These are phyloP conservation scores for Achatina immaculata DNA, from an alignment of 1,140 invertebrate genomes.

Conservation along the genomic window DNA sequence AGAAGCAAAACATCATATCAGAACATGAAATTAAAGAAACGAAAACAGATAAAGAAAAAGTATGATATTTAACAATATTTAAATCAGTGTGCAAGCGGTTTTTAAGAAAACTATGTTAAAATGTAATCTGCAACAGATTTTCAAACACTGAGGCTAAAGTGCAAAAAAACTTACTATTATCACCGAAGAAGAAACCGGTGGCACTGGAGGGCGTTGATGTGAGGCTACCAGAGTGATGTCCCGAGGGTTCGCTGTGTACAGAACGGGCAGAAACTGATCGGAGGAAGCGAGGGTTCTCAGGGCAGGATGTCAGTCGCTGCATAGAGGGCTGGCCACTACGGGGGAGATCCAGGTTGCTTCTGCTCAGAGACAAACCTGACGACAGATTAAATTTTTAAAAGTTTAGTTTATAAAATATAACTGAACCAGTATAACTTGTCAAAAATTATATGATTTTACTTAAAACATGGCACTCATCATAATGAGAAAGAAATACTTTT, in stretches of 20 bases:
- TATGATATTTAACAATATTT: background rate
- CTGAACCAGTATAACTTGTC: too few relatives aligned
- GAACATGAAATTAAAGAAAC: background rate
- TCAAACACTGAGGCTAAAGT: too few relatives aligned
- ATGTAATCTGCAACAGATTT: too few relatives aligned
- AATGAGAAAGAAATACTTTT: too few relatives aligned
- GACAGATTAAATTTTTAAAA: background rate
- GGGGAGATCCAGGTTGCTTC: constrained; percentile 32
- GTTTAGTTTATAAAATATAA: too few relatives aligned
- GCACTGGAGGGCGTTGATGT: constrained; percentile 26
- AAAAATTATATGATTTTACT: too few relatives aligned
- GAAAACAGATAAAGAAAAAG: background rate
- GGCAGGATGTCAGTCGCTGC: constrained; percentile 53
- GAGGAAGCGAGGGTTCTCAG: constrained; percentile 38
- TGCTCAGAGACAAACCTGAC: constrained; percentile 21
- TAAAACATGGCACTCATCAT: too few relatives aligned
- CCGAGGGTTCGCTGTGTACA: constrained; percentile 45
- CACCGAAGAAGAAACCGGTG: constrained; percentile 26
- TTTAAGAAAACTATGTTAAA: too few relatives aligned
- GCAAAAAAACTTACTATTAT: constrained; percentile 26
- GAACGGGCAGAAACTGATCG: constrained; percentile 49
- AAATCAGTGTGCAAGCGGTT: too few relatives aligned
- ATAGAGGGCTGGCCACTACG: constrained; percentile 40
- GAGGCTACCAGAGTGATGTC: constrained; percentile 21
- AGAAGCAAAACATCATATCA: too few relatives aligned